Conservation (phyloP, 2,797 vertebrate species). For the Danionella dracula region DNA sequence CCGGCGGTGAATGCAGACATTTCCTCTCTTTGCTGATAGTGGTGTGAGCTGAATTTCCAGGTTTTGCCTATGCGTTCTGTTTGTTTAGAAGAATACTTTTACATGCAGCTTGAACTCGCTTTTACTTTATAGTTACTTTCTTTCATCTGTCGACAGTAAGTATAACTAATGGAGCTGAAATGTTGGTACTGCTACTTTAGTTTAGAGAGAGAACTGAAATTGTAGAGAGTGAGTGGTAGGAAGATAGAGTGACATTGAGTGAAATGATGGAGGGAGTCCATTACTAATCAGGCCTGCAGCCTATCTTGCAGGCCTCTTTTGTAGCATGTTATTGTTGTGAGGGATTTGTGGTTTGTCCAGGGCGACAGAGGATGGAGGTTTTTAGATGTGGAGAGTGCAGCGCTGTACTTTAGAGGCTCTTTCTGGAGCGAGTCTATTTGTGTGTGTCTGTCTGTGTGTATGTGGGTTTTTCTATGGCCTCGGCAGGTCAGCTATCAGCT, state of each 20-base stretch:
- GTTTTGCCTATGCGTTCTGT: no score
- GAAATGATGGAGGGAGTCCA: constrained; percentile 23
- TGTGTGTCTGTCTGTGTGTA: constrained; percentile 30
- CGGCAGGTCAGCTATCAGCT: constrained; percentile 66
- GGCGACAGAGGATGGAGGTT: constrained; percentile 50
- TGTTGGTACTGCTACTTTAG: not conserved
- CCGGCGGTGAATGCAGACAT: no score
- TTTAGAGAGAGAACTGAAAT: not conserved
- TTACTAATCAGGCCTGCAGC: constrained; percentile 29
- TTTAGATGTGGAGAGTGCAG: constrained; percentile 55
- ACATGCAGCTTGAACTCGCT: no score
- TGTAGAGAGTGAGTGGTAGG: constrained; percentile 22
- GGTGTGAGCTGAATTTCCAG: no score
- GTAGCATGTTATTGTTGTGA: constrained; percentile 49
- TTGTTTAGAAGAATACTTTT: no score
- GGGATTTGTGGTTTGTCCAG: constrained; percentile 52
- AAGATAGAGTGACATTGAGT: constrained; percentile 20
- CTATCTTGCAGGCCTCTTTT: constrained; percentile 39
- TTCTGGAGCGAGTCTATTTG: constrained; percentile 52
- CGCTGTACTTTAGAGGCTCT: constrained; percentile 55
- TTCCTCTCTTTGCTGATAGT: no score
- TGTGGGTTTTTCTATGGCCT: constrained; percentile 43
- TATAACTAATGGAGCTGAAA: no score
- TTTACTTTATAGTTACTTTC: no score
- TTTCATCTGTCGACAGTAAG: no score